Base-by-base conservation (phyloP, 2,113 vertebrate species). In the Platycercus adscitus region DNA sequence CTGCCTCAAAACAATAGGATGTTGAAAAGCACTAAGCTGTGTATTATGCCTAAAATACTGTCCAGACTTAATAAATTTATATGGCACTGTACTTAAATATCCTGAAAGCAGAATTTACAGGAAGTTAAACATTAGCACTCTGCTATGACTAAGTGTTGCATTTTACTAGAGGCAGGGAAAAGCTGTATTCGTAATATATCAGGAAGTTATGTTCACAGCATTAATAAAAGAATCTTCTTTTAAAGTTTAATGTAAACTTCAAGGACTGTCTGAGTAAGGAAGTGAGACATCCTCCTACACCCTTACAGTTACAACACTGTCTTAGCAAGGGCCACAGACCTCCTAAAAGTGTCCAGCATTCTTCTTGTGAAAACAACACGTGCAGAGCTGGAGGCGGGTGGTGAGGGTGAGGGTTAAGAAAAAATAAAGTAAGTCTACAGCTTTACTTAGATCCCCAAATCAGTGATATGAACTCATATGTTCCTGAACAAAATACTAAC, bases 41-140 rank as follows among this genome's bases (percentile, higher is more conserved):
- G n/a, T n/a, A 41, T 63, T 81, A 82, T 71, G 78, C 79, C 82
- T 81, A 66, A 94, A 97, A 65, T 44, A 35, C 60, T 90, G 47
- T 83, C 84, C 61, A 79, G 89, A 93, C 47, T 81, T 88, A 61
- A 87, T 77, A 96, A 94, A 96, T 96, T 89, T 84, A 89, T 93
- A 89, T 37, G 55, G 64, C 91, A 75, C 28, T 86, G 43, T 60
- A 65, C n/a, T 70, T 91, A 95, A 92, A 95, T 18, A 71, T 52
- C 58, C 88, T 92, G 76, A 80, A 94, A 89, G 65, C 10, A 83
- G 85, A 96, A 96, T 76, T 89, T 87, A 89, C 31, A 95, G 85
- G 65, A 84, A 95, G 88, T 64, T 87, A 79, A 91, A 88, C 70
- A 89, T 92, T 96, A 96, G 46, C 81, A 91, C 71, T 90, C 93